A percentile compares a stretch with the other conserved stretches of the same genome.
Conservation (phyloP, 2,113 vertebrate genomes). For the Anolis sagrei region DNA sequence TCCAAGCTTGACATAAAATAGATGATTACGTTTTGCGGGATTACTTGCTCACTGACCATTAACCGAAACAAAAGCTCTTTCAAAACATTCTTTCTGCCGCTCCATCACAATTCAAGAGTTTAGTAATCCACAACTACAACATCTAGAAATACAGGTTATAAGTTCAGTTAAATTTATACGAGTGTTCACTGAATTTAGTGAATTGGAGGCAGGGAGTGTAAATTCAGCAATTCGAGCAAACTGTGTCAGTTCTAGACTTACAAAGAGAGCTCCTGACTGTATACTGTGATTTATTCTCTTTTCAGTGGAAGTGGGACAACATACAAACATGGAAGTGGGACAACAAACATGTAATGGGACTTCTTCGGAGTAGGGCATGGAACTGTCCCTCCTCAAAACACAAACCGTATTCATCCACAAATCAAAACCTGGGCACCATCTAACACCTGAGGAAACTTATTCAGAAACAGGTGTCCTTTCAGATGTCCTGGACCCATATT, state of each 20-base stretch:
- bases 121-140: neutral
- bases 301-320: neutral
- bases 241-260: neutral
- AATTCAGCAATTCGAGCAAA: neutral
- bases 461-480: neutral
- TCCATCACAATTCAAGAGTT: neutral
- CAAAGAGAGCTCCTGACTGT: neutral
- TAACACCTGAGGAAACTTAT: neutral
- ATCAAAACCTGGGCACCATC: neutral
- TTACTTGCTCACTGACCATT: constrained; percentile 22
- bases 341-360: neutral
- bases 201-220: neutral
- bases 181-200: neutral
- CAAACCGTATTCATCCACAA: neutral
- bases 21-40: neutral
- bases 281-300: neutral
- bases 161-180: neutral
- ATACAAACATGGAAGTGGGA: neutral
- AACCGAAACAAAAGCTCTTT: neutral
- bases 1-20: neutral
- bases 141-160: neutral
- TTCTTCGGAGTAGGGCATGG: neutral
- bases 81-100: neutral
- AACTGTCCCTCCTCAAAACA: neutral
- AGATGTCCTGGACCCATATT: neutral